Conservation (phyloP, 2,113 vertebrate species). For the Arvicanthis niloticus region DNA sequence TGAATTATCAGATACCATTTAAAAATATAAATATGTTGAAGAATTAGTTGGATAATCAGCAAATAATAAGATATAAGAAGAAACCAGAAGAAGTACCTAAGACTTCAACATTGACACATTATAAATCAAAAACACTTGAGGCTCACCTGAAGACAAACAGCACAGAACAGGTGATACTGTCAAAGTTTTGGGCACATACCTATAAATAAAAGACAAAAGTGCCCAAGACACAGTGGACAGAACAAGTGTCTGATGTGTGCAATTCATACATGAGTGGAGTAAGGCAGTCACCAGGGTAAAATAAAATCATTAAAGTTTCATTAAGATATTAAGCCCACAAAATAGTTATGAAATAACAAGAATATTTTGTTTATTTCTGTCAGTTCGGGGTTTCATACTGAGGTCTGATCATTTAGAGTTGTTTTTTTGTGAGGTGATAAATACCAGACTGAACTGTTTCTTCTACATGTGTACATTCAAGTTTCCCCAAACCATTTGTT, state of each 20-base stretch:
- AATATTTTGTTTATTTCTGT: not conserved
- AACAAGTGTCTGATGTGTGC: not conserved
- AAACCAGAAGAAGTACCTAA: not conserved
- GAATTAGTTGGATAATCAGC: not conserved
- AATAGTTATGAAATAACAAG: not conserved
- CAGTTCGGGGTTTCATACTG: not conserved
- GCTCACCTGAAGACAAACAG: not conserved
- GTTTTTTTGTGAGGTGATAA: not conserved
- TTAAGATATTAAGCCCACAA: not conserved
- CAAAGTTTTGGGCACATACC: rapidly evolving
- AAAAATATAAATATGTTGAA: not conserved
- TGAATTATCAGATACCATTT: not conserved
- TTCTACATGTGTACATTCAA: not conserved
- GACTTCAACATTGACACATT: not conserved
- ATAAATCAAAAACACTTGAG: not conserved
- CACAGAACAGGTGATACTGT: not conserved
- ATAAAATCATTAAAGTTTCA: not conserved
- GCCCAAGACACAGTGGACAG: not conserved
- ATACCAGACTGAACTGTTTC: not conserved
- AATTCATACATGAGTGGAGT: not conserved
- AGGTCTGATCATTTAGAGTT: not conserved
- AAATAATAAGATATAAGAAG: not conserved
- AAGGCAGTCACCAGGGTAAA: not conserved
- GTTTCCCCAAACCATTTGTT: not conserved
- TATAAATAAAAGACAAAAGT: not conserved